Conservation (phyloP, 1,140 invertebrate species). For the Drosophila kurseongensis region DNA sequence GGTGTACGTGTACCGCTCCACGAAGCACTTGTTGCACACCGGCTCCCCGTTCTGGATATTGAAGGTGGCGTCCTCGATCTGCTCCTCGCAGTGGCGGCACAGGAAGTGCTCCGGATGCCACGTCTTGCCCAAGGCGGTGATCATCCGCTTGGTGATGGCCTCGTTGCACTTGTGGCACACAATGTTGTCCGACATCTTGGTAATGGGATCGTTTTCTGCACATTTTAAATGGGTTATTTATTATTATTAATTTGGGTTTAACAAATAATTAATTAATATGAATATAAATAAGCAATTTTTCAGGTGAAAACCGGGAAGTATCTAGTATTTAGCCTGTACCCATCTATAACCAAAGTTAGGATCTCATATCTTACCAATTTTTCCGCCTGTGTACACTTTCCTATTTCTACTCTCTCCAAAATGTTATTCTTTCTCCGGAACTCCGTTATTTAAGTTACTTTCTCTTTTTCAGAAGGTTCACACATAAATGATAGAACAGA, state of each 20-base stretch:
- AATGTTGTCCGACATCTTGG: constrained; percentile 47
- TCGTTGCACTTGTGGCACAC: constrained; percentile 81
- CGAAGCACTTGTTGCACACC: constrained; percentile 90
- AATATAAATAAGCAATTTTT: too few species aligned
- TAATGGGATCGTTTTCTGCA: neutral
- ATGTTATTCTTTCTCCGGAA: neutral
- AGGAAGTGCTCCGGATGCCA: constrained; percentile 99
- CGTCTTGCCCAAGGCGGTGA: constrained; percentile 97
- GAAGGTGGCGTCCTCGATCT: constrained; percentile 87
- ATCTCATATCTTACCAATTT: neutral
- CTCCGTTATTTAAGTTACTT: neutral
- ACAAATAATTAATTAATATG: too few species aligned
- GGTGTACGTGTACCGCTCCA: constrained; percentile 88
- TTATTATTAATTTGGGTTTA: too few species aligned
- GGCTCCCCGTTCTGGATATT: constrained; percentile 89
- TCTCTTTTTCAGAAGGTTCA: neutral
- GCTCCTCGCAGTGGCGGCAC: constrained; percentile 89
- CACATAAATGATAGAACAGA: constrained; percentile 16
- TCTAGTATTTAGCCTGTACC: too few species aligned
- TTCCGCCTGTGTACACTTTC: neutral
- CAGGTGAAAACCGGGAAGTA: too few species aligned
- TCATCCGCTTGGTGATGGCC: constrained; percentile 69
- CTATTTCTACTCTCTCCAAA: neutral
- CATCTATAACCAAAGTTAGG: too few species aligned
- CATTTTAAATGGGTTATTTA: too few species aligned